Conservation (phyloP, 2,113 vertebrate genomes). For the Hippocampus abdominalis region DNA sequence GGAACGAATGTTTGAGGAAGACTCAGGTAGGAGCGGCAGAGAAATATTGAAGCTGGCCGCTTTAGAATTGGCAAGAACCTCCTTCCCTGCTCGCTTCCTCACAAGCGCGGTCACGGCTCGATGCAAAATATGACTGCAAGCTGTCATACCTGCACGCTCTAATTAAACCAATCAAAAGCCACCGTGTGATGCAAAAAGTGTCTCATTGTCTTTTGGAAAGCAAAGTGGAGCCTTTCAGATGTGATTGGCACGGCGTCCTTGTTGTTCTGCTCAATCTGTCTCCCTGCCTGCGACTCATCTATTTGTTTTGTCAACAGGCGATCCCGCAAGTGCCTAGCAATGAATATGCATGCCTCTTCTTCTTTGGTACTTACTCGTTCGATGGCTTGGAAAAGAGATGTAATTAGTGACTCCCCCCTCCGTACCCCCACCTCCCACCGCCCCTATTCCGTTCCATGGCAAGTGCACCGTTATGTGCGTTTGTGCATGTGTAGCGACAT, state of each 20-base stretch:
- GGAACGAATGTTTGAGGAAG: too few relatives aligned
- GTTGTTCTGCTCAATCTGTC: slow-evolving; percentile 23
- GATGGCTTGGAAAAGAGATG: slow-evolving; percentile 63
- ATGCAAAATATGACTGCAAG: neutral
- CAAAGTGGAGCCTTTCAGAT: slow-evolving; percentile 13
- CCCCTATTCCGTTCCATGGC: slow-evolving; percentile 51
- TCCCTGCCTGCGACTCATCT: slow-evolving; percentile 37
- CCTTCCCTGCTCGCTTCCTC: neutral
- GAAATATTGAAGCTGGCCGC: neutral
- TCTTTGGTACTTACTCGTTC: slow-evolving; percentile 68
- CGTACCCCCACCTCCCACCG: too few relatives aligned
- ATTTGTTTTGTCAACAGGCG: slow-evolving; percentile 58
- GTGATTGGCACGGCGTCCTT: neutral
- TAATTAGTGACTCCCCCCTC: slow-evolving; percentile 67
- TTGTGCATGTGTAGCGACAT: slow-evolving; percentile 4
- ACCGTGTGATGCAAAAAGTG: slow-evolving; percentile 15
- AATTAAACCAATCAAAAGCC: slow-evolving; percentile 21
- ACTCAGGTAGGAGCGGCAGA: neutral
- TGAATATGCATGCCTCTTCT: slow-evolving; percentile 70
- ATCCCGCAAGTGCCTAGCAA: slow-evolving; percentile 44
- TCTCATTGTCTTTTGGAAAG: slow-evolving; percentile 14
- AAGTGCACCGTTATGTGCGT: slow-evolving; percentile 48
- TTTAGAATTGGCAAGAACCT: neutral
- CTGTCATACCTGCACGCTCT: neutral
- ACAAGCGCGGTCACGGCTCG: neutral